Base-by-base conservation (phyloP, 2,113 vertebrate genomes). In the Centropus bengalensis region DNA sequence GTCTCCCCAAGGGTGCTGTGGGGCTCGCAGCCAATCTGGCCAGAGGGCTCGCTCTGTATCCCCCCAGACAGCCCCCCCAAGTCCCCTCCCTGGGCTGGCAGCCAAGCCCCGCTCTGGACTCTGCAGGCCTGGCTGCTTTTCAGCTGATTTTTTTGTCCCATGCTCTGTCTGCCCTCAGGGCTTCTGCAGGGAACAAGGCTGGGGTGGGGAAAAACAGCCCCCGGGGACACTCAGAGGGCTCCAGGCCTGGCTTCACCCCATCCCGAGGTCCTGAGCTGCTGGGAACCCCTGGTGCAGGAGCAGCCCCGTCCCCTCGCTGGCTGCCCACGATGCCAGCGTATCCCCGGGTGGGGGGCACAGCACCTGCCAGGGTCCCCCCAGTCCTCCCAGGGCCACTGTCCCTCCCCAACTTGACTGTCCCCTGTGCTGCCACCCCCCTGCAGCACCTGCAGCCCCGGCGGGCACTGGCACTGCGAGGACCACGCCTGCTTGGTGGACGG, bases 381-480 rank as follows among this genome's bases (percentile, higher is more conserved):
- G 5, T n/a, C 11, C 44, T 45, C 8, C 8, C 8, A 42, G 22
- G 79, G 74, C 14, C 60, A 40, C 11, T 0, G 5, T 30, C 9
- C 44, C 51, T 8, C 8, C 5, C 33, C 6, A 30, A 9, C 36
- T 45, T 60, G 36, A 1, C 8, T 14, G n/a, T 95, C 45, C 17
- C 49, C 26, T 17, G 20, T 3, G 58, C 17, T 82, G n/a, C 90
- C 21, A 40, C 58, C 59, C 79, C 19, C 73, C 63, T 4, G 24
- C 94, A 99, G 99, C 91, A 99, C 99, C n/a, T 99, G 99, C 69
- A 88, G 97, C 45, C 87, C 96, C 1, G 86, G 95, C 0, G 98
- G 99, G 20, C 97, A 94, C 76, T 99, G 99, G 99, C 97, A 98
- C 24, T 99, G 99, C 58, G 99, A 99, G 96, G 97, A 98, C 94